These are phyloP conservation scores for Arenaria interpres DNA, from an alignment of 2,113 vertebrate species.

Conservation along the genomic window DNA sequence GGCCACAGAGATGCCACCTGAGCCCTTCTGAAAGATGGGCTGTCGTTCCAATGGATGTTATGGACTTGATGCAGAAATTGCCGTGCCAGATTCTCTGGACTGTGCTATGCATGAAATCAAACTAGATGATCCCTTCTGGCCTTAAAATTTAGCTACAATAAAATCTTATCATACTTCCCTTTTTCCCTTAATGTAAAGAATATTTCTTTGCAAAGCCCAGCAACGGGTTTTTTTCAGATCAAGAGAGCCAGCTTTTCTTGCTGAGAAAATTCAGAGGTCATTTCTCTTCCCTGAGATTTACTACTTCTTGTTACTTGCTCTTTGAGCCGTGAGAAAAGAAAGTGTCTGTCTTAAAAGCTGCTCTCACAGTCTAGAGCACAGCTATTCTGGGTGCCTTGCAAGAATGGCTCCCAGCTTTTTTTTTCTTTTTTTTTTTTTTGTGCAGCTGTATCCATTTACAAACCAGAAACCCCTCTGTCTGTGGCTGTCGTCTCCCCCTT, in stretches of 20 bases:
- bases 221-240: slow-evolving; percentile 13
- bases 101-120: background rate
- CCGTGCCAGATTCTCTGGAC: background rate
- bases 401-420: slow-evolving; percentile 28
- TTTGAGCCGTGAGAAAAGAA: slow-evolving; percentile 65
- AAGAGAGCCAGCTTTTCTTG: slow-evolving; percentile 24
- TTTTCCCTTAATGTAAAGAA: slow-evolving; percentile 46
- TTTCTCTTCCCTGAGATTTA: slow-evolving; percentile 63
- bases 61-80: background rate
- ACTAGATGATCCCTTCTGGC: background rate
- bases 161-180: background rate
- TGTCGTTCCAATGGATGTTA: background rate
- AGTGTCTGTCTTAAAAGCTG: slow-evolving; percentile 43
- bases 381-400: slow-evolving; percentile 6
- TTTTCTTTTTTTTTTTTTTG: background rate
- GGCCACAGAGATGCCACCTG: background rate
- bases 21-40: fast-evolving
- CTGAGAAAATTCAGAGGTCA: slow-evolving; percentile 75
- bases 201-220: slow-evolving; percentile 52
- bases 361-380: slow-evolving; percentile 10
- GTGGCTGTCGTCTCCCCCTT: background rate
- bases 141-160: background rate
- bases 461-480: background rate
- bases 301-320: slow-evolving; percentile 66
- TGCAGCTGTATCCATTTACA: slow-evolving; percentile 26